These are phyloP conservation scores for Cremastinae sp. DNA, from an alignment of 2,888 invertebrate genomes.

Conservation along the genomic window DNA sequence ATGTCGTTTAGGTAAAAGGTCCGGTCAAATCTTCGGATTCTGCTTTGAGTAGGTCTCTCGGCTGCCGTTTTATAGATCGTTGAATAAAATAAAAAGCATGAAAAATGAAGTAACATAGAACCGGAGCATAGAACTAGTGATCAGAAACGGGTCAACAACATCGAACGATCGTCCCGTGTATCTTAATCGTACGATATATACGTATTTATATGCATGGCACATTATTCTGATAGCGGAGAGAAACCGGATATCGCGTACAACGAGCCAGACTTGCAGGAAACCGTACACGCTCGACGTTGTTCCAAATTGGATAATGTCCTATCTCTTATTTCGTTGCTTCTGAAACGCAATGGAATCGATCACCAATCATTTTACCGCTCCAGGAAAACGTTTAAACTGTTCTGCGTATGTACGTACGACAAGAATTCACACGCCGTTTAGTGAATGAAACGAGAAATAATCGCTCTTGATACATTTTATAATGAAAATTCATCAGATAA, in stretches of 20 bases:
- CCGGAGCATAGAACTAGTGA: slow-evolving; percentile 32
- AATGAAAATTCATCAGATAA: too few relatives aligned
- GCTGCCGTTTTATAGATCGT: slow-evolving; percentile 66
- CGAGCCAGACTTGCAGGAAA: slow-evolving; percentile 10
- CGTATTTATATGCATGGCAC: neutral
- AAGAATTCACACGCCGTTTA: too few relatives aligned
- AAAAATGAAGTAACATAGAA: slow-evolving; percentile 14
- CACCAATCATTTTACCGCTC: slow-evolving; percentile 26
- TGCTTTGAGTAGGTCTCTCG: slow-evolving; percentile 65
- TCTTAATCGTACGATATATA: slow-evolving; percentile 18
- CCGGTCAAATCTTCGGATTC: slow-evolving; percentile 56
- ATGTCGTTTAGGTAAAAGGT: slow-evolving; percentile 28
- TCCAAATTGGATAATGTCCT: slow-evolving; percentile 37
- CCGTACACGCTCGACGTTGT: slow-evolving; percentile 35
- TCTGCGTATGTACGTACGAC: too few relatives aligned
- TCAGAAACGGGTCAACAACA: slow-evolving; percentile 29
- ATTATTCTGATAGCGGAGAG: slow-evolving; percentile 21
- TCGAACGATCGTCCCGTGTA: slow-evolving; percentile 35
- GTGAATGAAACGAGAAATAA: too few relatives aligned
- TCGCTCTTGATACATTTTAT: too few relatives aligned
- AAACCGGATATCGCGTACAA: slow-evolving; percentile 38
- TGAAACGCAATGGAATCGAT: slow-evolving; percentile 10
- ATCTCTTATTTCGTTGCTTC: neutral
- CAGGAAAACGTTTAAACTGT: neutral
- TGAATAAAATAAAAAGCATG: slow-evolving; percentile 18